These are phyloP conservation scores for Tinamus major DNA, from an alignment of 2,797 vertebrate genomes.

Conservation along the genomic window DNA sequence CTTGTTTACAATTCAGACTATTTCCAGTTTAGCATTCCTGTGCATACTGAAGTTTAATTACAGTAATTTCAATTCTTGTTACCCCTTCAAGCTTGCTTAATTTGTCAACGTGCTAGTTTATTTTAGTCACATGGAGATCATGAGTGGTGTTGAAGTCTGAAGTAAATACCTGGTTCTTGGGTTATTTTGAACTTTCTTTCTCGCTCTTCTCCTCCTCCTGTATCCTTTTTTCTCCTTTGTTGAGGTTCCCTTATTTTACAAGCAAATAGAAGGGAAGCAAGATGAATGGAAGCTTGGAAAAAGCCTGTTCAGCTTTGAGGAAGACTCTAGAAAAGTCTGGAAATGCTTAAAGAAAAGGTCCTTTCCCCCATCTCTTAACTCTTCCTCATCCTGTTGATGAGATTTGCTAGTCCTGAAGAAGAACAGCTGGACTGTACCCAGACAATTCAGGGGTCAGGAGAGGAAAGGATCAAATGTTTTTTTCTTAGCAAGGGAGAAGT, in stretches of 20 bases:
- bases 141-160: conserved; percentile 22
- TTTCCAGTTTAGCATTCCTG: conserved; percentile 23
- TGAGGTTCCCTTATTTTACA: conserved; percentile 12
- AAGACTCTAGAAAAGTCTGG: neutral
- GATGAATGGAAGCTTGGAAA: neutral
- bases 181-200: conserved; percentile 17
- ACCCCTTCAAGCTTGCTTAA: conserved; percentile 37
- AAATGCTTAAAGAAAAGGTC: neutral
- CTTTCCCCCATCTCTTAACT: neutral
- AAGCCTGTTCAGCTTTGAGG: neutral
- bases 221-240: neutral
- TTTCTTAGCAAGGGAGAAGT: neutral
- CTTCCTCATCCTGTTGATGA: neutral
- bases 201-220: neutral
- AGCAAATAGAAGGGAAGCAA: neutral
- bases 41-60: conserved; percentile 25
- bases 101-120: conserved; percentile 43
- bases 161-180: conserved; percentile 14
- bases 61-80: conserved; percentile 54
- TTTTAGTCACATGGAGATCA: neutral
- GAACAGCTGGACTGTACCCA: neutral
- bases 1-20: conserved; percentile 50
- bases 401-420: conserved; percentile 19
- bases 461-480: neutral
- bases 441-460: neutral